Evolutionary conservation across 2,797 vertebrate species (phyloP).

Genomic region (Betta splendens): DNA sequence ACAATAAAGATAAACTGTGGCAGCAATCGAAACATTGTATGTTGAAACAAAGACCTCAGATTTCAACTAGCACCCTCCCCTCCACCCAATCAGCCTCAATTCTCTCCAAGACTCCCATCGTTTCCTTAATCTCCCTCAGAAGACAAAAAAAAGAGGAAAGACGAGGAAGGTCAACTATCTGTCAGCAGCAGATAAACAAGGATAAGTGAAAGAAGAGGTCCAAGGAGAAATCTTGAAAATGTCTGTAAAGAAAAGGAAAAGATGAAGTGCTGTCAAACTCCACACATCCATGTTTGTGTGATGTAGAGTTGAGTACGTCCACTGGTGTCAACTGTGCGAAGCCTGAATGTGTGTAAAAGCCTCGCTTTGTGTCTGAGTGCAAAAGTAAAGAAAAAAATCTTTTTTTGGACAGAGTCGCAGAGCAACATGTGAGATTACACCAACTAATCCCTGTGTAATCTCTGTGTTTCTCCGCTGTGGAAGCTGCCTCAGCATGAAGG

Average conservation of each 20-base stretch:
- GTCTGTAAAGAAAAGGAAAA: slow-evolving; percentile 32
- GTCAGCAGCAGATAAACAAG: slow-evolving; percentile 65
- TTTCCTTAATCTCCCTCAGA: slow-evolving; percentile 56
- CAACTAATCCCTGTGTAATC: slow-evolving; percentile 75
- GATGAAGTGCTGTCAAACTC: slow-evolving; percentile 19
- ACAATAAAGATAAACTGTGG: slow-evolving; percentile 82
- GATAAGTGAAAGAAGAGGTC: slow-evolving; percentile 41
- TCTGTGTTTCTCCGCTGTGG: slow-evolving; percentile 52
- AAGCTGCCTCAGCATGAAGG: slow-evolving; percentile 32
- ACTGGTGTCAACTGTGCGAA: not conserved
- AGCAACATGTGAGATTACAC: slow-evolving; percentile 68
- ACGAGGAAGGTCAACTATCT: slow-evolving; percentile 71
- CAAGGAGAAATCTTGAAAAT: slow-evolving; percentile 42
- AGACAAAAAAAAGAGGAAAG: slow-evolving; percentile 46
- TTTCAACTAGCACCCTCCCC: slow-evolving; percentile 50
- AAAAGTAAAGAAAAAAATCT: slow-evolving; percentile 8
- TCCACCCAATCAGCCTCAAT: slow-evolving; percentile 55
- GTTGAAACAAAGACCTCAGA: slow-evolving; percentile 60
- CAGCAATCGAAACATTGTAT: slow-evolving; percentile 68
- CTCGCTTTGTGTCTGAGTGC: slow-evolving; percentile 4
- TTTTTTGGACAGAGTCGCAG: slow-evolving; percentile 46
- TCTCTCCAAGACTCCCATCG: slow-evolving; percentile 51
- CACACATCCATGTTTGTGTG: slow-evolving; percentile 1
- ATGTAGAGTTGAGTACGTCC: not conserved
- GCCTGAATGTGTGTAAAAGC: not conserved